These are phyloP conservation scores for Homarus gammarus DNA, from an alignment of 2,888 invertebrate species.

Conservation along the genomic window DNA sequence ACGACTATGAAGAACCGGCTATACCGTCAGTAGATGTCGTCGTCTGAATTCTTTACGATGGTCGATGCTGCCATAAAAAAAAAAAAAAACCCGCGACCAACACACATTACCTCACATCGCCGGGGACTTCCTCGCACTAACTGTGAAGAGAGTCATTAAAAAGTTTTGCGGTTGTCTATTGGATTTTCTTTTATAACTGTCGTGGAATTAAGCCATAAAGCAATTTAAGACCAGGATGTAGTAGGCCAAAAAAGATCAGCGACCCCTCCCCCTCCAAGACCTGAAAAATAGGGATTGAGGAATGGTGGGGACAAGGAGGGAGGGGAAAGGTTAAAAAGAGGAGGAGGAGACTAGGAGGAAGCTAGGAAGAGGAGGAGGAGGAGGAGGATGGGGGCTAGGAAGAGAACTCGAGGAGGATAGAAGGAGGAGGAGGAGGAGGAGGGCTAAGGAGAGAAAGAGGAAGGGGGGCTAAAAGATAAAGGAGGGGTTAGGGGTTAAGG, in stretches of 20 bases:
- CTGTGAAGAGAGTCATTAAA: slow-evolving; percentile 3
- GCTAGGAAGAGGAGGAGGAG: too few species aligned
- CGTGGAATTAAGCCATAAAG: slow-evolving; percentile 41
- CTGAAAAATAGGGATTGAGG: not conserved
- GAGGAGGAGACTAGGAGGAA: too few species aligned
- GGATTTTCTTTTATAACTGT: slow-evolving; percentile 48
- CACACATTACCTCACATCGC: not conserved
- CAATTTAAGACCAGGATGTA: slow-evolving; percentile 4
- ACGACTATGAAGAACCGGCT: not conserved
- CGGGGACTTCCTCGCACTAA: not conserved
- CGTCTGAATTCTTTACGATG: not conserved
- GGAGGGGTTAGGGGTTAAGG: too few species aligned
- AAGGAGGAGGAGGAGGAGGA: not conserved
- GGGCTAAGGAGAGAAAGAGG: not conserved
- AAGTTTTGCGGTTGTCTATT: slow-evolving; percentile 37
- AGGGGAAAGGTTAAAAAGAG: not conserved
- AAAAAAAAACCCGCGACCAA: too few species aligned
- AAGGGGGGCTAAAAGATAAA: too few species aligned
- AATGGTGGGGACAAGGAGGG: not conserved
- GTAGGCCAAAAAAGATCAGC: not conserved
- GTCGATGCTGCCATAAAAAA: too few species aligned
- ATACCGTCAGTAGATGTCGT: not conserved
- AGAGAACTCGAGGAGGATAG: too few species aligned
- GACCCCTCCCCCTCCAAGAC: not conserved
- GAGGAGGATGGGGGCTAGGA: too few species aligned